Conservation (phyloP, 2,113 vertebrate species). For the Machaerirhynchus nigripectus region DNA sequence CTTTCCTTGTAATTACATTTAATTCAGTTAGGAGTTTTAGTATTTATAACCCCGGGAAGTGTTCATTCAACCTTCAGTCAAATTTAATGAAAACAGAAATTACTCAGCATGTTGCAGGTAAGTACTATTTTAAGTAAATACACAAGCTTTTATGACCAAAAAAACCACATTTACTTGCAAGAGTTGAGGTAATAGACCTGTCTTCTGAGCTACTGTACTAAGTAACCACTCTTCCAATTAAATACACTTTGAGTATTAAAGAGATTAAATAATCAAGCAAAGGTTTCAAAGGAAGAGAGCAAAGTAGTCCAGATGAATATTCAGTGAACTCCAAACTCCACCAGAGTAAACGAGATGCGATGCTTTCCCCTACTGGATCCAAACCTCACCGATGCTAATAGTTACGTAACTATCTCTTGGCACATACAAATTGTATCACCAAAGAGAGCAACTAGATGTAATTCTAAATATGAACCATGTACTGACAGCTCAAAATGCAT, state of each 20-base stretch:
- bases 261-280: not conserved
- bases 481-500: not conserved
- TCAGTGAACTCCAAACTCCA: not conserved
- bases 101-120: conserved; percentile 6
- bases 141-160: not conserved
- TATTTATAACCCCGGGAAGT: not conserved
- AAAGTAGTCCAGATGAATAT: not conserved
- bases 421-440: not conserved
- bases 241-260: not conserved
- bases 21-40: not conserved
- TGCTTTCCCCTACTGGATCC: not conserved
- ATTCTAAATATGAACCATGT: not conserved
- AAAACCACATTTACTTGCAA: not conserved
- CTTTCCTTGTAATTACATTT: conserved; percentile 17
- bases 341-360: not conserved
- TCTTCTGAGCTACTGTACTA: not conserved
- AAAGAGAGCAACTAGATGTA: not conserved
- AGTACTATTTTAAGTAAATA: not conserved
- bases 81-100: conserved; percentile 12
- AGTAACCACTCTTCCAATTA: not conserved
- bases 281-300: not conserved
- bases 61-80: not conserved
- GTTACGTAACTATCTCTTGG: not conserved
- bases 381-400: not conserved
- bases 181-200: not conserved